phyloP scores from a whole-genome alignment of 2,113 vertebrate species.

The Elephas maximus region DNA sequence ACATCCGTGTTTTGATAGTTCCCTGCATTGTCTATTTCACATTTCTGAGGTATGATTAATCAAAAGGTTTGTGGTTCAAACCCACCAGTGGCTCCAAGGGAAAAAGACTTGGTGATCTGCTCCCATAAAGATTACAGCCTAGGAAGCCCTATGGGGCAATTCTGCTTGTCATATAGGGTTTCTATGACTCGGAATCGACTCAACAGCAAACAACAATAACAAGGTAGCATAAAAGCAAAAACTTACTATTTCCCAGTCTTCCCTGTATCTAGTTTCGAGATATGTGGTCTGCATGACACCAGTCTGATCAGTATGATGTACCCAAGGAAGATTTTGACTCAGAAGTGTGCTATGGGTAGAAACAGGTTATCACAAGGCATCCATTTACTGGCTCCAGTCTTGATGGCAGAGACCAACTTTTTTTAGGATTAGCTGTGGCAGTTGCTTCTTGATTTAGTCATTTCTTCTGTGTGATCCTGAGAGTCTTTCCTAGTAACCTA shows the following conservation, averaged over 20 bases:
- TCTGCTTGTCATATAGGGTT: no score
- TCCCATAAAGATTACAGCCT: no score
- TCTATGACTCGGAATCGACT: no score
- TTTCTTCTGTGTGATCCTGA: constrained; percentile 14
- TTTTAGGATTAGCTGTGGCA: neutral
- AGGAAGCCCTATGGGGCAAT: no score
- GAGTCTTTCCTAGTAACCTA: neutral
- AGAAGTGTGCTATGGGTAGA: neutral
- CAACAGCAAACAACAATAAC: no score
- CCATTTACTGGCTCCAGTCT: neutral
- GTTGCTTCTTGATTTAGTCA: neutral
- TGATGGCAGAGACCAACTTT: neutral
- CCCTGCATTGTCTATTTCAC: constrained; percentile 7
- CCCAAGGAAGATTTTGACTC: neutral
- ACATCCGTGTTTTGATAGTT: neutral
- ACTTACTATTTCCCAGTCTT: neutral
- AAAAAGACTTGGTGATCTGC: no score
- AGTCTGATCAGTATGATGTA: neutral
- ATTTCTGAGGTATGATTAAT: neutral
- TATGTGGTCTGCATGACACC: neutral
- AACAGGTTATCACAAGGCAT: neutral
- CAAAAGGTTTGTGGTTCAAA: no score
- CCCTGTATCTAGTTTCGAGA: neutral
- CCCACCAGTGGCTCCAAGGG: no score
- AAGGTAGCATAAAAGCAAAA: constrained; percentile 19